Percentiles rank a stretch among this genome's conserved stretches.
These are phyloP conservation scores for Sceloporus tristichus DNA, from an alignment of 2,113 vertebrate genomes.

Conservation along the genomic window DNA sequence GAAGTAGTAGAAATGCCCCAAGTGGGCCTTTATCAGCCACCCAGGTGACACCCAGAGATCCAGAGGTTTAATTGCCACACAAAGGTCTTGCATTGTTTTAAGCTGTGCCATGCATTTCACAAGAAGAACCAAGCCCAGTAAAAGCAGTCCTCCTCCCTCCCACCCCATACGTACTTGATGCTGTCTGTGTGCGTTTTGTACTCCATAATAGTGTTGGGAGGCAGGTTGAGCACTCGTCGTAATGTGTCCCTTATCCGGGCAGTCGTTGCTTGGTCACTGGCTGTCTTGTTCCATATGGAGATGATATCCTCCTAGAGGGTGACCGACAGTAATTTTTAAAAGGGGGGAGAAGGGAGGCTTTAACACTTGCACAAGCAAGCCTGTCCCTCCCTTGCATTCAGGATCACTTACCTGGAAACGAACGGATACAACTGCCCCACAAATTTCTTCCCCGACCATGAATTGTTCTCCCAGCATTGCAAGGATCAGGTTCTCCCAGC, in stretches of 20 bases:
- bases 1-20: background rate
- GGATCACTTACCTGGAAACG: conserved; percentile 82
- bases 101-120: conserved; percentile 4
- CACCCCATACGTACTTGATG: conserved; percentile 84
- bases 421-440: conserved; percentile 86
- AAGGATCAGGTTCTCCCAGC: conserved; percentile 88
- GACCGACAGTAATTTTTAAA: background rate
- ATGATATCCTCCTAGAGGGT: conserved; percentile 83
- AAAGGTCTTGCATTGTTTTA: background rate
- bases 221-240: conserved; percentile 86
- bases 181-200: conserved; percentile 90
- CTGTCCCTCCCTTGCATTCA: background rate
- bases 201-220: conserved; percentile 90
- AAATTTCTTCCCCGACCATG: conserved; percentile 88
- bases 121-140: conserved; percentile 31
- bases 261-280: conserved; percentile 86
- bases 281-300: conserved; percentile 90
- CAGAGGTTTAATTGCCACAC: background rate
- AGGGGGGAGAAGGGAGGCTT: fast-evolving
- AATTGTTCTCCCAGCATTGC: conserved; percentile 88
- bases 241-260: conserved; percentile 86
- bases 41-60: background rate
- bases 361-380: background rate
- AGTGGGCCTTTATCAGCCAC: background rate
- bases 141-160: conserved; percentile 34